phyloP scores from a whole-genome alignment of 2,797 vertebrate genomes.

The Denticeps clupeoides region DNA sequence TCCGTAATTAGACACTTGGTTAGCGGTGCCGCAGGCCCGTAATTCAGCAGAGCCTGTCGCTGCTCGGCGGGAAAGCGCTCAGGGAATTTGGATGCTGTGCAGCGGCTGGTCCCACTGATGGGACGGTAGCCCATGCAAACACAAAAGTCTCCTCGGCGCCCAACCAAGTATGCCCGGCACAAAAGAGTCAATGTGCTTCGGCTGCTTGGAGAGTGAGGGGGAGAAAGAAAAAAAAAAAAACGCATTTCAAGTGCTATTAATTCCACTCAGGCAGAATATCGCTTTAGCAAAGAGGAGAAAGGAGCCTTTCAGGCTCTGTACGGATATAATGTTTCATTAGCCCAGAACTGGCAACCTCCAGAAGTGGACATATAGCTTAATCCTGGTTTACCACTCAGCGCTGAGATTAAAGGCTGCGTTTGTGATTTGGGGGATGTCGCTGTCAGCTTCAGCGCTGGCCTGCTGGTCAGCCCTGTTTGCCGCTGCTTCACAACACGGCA shows the following conservation, averaged over 20 bases:
- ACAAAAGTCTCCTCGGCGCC: slow-evolving; percentile 12
- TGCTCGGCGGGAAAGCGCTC: not conserved
- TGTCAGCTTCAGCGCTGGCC: too few species aligned
- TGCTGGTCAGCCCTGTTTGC: too few species aligned
- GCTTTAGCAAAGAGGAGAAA: not conserved
- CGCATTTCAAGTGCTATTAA: slow-evolving; percentile 14
- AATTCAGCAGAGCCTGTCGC: too few species aligned
- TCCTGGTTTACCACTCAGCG: too few species aligned
- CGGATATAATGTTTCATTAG: not conserved
- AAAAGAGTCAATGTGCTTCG: slow-evolving; percentile 10
- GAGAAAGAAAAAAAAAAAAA: too few species aligned
- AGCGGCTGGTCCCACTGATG: not conserved
- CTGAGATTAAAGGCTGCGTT: too few species aligned
- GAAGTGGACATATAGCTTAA: slow-evolving; percentile 1
- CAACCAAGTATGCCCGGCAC: slow-evolving; percentile 10
- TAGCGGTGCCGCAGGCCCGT: too few species aligned
- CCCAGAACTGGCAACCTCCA: not conserved
- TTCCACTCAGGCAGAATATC: slow-evolving; percentile 5
- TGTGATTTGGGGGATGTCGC: too few species aligned
- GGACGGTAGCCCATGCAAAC: not conserved
- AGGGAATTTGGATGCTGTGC: not conserved
- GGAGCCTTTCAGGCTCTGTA: not conserved
- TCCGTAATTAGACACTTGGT: too few species aligned
- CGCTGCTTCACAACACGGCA: slow-evolving; percentile 7
- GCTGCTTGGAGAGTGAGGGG: slow-evolving; percentile 1